Evolutionary conservation across 2,797 vertebrate species (phyloP).

Genomic region (Enteromius anoplus): DNA sequence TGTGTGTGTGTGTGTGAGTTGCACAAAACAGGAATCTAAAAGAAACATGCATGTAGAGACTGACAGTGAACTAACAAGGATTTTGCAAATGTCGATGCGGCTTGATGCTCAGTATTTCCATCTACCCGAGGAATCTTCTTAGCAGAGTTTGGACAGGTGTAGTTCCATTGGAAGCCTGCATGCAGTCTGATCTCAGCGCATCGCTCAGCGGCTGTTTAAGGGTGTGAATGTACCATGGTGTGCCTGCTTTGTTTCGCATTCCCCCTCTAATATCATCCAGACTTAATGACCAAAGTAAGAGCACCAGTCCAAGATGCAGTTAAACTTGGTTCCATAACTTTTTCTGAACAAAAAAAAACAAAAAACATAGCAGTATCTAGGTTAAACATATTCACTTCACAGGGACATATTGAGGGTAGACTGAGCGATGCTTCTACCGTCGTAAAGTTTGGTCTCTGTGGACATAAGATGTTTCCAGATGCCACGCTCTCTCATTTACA

Average conservation of each 20-base stretch:
- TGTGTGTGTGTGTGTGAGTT: background rate
- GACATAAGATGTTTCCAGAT: slow-evolving; percentile 32
- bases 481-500: slow-evolving; percentile 10
- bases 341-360: background rate
- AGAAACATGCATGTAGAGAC: background rate
- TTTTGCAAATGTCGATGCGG: background rate
- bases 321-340: background rate
- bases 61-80: background rate
- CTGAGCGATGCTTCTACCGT: slow-evolving; percentile 1
- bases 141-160: background rate
- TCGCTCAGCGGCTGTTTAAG: slow-evolving; percentile 33
- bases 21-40: background rate
- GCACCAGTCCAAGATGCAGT: slow-evolving; percentile 13
- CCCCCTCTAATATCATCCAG: slow-evolving; percentile 11
- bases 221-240: slow-evolving; percentile 47
- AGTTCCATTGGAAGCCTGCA: slow-evolving; percentile 26
- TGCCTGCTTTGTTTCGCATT: slow-evolving; percentile 45
- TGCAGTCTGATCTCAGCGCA: slow-evolving; percentile 20
- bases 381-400: slow-evolving; percentile 30
- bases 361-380: background rate
- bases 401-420: slow-evolving; percentile 10
- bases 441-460: slow-evolving; percentile 25
- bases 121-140: background rate
- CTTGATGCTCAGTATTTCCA: slow-evolving; percentile 1
- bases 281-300: slow-evolving; percentile 43